These are phyloP conservation scores for Papilio protenor DNA, from an alignment of 2,888 invertebrate species.

Conservation along the genomic window DNA sequence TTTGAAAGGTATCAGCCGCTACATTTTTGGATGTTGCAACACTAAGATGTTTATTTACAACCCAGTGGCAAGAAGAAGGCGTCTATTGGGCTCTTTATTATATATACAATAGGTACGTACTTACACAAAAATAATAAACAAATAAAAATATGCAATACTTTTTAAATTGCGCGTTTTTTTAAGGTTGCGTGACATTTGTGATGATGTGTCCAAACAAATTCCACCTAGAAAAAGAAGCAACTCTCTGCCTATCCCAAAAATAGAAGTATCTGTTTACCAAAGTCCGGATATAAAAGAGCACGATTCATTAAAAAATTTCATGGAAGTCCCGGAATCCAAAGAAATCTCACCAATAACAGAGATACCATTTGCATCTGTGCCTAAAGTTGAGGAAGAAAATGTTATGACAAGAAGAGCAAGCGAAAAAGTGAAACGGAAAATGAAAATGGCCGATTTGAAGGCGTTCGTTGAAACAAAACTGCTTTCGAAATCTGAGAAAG, in stretches of 20 bases:
- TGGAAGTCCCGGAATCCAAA: slow-evolving; percentile 90
- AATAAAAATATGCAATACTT: background rate
- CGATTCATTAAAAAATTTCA: slow-evolving; percentile 88
- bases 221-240: slow-evolving; percentile 95
- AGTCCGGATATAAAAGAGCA: slow-evolving; percentile 88
- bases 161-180: slow-evolving; percentile 45
- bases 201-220: slow-evolving; percentile 90
- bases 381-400: slow-evolving; percentile 73
- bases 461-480: slow-evolving; percentile 96
- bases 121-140: background rate
- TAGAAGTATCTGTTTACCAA: slow-evolving; percentile 94
- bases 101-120: slow-evolving; percentile 90
- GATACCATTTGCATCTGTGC: slow-evolving; percentile 66
- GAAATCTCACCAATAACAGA: slow-evolving; percentile 87
- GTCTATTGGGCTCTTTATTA: slow-evolving; percentile 98
- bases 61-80: slow-evolving; percentile 99
- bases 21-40: slow-evolving; percentile 99
- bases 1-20: slow-evolving; percentile 89
- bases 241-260: slow-evolving; percentile 96
- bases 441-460: slow-evolving; percentile 96
- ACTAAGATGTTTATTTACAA: slow-evolving; percentile 96
- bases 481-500: slow-evolving; percentile 95
- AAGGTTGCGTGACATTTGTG: slow-evolving; percentile 95
- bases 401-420: slow-evolving; percentile 86
- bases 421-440: slow-evolving; percentile 92